Conservation (phyloP, 2,888 invertebrate species). For the Drosophila vallismaia region DNA sequence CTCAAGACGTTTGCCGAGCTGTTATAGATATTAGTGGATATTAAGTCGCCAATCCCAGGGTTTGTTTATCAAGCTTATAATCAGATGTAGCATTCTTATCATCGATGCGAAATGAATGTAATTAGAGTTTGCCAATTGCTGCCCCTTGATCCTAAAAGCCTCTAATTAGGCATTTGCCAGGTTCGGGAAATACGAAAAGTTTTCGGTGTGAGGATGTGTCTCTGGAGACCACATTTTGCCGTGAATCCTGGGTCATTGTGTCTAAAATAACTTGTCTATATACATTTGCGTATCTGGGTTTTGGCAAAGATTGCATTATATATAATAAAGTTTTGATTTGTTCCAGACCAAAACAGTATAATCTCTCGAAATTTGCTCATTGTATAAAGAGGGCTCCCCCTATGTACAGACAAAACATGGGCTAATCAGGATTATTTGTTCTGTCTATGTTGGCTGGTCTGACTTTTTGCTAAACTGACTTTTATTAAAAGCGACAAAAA, state of each 20-base stretch:
- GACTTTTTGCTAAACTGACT: constrained; percentile 70
- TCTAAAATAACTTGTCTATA: neutral
- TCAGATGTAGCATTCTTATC: constrained; percentile 64
- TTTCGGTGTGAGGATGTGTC: neutral
- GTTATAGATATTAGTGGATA: constrained; percentile 37
- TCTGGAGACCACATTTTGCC: neutral
- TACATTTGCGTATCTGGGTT: too few species aligned
- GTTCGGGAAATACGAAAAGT: neutral
- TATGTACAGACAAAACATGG: constrained; percentile 32
- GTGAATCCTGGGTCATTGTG: neutral
- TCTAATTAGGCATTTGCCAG: constrained; percentile 60
- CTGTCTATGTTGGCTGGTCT: constrained; percentile 32
- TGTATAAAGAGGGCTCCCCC: constrained; percentile 5
- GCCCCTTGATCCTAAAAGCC: constrained; percentile 50
- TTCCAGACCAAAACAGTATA: neutral
- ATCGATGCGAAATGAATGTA: constrained; percentile 71
- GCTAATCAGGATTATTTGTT: constrained; percentile 77
- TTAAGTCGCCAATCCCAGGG: constrained; percentile 7
- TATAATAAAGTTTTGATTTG: too few species aligned
- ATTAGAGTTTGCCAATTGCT: constrained; percentile 71
- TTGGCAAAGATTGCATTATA: too few species aligned
- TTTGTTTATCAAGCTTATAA: constrained; percentile 24
- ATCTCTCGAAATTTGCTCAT: too few species aligned
- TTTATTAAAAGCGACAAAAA: constrained; percentile 66
- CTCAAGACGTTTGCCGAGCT: constrained; percentile 46